Percentiles rank a stretch among this genome's conserved stretches.
These are phyloP conservation scores for Myotis vivesi DNA, from an alignment of 2,797 vertebrate species.

Conservation along the genomic window DNA sequence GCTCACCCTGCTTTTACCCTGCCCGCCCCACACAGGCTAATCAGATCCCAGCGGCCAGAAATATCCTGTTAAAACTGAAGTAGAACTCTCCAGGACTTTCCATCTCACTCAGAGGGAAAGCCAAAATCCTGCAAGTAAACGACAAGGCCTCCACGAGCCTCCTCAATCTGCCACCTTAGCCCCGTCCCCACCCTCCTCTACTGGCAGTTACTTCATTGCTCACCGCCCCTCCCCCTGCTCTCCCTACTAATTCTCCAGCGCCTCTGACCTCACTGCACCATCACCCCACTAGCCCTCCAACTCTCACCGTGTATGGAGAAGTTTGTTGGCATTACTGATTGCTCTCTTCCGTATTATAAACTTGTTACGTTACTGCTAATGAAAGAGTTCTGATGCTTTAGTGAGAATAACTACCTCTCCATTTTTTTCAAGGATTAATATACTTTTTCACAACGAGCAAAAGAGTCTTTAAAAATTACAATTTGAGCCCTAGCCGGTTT, in stretches of 20 bases:
- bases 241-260: not conserved
- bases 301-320: not conserved
- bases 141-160: not conserved
- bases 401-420: not conserved
- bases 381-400: not conserved
- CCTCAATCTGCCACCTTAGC: not conserved
- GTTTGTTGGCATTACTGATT: not conserved
- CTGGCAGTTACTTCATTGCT: not conserved
- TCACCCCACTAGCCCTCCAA: not conserved
- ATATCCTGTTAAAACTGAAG: not conserved
- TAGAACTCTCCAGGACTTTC: not conserved
- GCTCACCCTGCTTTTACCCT: not conserved
- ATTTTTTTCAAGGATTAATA: conserved; percentile 28
- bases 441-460: conserved; percentile 3
- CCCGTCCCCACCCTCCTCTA: not conserved
- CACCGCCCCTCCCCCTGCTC: not conserved
- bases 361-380: not conserved
- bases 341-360: not conserved
- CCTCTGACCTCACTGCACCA: not conserved
- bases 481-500: not conserved
- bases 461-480: conserved; percentile 3
- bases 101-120: not conserved
- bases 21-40: not conserved
- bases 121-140: not conserved
- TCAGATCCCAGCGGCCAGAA: not conserved